A percentile compares a stretch with the other conserved stretches of the same genome.
Evolutionary conservation across 2,797 vertebrate genomes (phyloP).

Genomic region (Myotis findleyi): DNA sequence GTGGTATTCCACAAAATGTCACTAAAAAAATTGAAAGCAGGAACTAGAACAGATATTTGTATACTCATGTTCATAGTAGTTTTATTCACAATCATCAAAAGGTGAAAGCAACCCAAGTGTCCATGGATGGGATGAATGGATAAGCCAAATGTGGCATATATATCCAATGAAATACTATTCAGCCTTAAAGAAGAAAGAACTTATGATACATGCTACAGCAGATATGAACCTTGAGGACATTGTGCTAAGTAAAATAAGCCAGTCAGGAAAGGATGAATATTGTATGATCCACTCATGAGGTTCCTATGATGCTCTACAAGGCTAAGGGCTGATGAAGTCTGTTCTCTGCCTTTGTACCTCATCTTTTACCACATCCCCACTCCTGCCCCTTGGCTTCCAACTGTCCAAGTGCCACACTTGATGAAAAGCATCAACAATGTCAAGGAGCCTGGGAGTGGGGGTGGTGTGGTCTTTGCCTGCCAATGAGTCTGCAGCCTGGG

Average conservation of each 20-base stretch:
- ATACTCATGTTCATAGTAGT: not conserved
- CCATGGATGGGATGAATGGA: not conserved
- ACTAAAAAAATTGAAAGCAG: not conserved
- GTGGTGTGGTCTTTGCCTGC: not conserved
- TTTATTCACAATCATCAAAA: not conserved
- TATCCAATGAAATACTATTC: not conserved
- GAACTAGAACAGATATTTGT: not conserved
- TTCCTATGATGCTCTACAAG: not conserved
- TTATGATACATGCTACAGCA: not conserved
- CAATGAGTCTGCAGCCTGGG: not conserved
- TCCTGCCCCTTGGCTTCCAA: not conserved
- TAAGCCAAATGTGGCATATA: not conserved
- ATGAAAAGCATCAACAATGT: not conserved
- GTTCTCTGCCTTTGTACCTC: not conserved
- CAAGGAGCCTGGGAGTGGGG: not conserved
- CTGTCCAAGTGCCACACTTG: not conserved
- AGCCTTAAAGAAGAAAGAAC: not conserved
- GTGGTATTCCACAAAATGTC: not conserved
- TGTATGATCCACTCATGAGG: not conserved
- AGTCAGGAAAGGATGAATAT: not conserved
- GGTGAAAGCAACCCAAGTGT: not conserved
- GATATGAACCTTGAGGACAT: not conserved
- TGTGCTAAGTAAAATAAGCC: not conserved
- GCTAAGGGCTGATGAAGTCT: not conserved
- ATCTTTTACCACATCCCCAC: not conserved